These are phyloP conservation scores for Dendropsophus ebraccatus DNA, from an alignment of 2,113 vertebrate species.

Conservation along the genomic window DNA sequence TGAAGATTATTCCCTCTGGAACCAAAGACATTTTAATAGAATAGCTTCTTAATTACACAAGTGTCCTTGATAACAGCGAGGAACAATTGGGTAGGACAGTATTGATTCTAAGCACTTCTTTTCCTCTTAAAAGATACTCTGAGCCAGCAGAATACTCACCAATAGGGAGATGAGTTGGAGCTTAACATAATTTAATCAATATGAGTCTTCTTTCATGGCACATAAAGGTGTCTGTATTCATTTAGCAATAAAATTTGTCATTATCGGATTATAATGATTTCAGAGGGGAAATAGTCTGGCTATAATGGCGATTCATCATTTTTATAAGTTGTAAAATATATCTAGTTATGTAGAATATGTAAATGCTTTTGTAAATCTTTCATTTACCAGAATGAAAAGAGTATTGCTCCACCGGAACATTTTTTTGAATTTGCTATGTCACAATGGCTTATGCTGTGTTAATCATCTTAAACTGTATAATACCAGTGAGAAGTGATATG, in stretches of 20 bases:
- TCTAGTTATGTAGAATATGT: slow-evolving; percentile 46
- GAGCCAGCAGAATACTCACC: slow-evolving; percentile 74
- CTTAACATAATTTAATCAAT: slow-evolving; percentile 79
- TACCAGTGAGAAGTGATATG: neutral
- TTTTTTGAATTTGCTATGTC: slow-evolving; percentile 1
- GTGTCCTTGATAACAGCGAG: slow-evolving; percentile 79
- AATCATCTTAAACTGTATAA: neutral
- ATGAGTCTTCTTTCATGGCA: slow-evolving; percentile 77
- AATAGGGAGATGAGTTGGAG: slow-evolving; percentile 73
- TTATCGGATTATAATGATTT: slow-evolving; percentile 63
- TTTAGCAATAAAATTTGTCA: slow-evolving; percentile 74
- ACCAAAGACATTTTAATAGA: slow-evolving; percentile 75
- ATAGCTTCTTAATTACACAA: slow-evolving; percentile 79
- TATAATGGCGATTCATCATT: slow-evolving; percentile 60
- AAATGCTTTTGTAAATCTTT: slow-evolving; percentile 49
- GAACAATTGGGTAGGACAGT: slow-evolving; percentile 79
- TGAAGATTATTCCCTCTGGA: slow-evolving; percentile 59
- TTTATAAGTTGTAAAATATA: slow-evolving; percentile 43
- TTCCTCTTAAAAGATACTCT: slow-evolving; percentile 75
- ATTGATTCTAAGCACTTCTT: slow-evolving; percentile 80
- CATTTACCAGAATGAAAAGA: slow-evolving; percentile 35
- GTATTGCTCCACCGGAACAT: neutral
- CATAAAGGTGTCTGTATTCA: slow-evolving; percentile 73
- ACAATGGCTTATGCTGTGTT: neutral
- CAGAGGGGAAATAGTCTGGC: slow-evolving; percentile 37